Conservation (phyloP, 2,888 invertebrate species). For the Scaptomyza cyrtandrae region DNA sequence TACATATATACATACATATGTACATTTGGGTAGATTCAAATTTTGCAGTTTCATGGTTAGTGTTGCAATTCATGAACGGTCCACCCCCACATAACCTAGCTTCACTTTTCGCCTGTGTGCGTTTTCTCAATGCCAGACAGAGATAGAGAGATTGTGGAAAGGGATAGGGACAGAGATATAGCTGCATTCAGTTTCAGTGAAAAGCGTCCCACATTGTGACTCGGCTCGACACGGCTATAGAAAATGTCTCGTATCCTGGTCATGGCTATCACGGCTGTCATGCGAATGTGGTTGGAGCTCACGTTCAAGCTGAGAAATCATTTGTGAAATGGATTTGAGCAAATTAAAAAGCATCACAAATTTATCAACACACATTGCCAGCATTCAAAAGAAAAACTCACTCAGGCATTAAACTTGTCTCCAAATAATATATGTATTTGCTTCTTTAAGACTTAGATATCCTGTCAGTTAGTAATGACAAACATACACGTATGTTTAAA, state of each 20-base stretch:
- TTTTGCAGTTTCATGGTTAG: slow-evolving; percentile 66
- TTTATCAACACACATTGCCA: slow-evolving; percentile 15
- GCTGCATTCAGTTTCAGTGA: slow-evolving; percentile 60
- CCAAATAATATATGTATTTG: neutral
- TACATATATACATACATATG: neutral
- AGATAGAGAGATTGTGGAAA: neutral
- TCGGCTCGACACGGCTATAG: slow-evolving; percentile 42
- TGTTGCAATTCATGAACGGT: slow-evolving; percentile 71
- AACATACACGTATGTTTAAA: neutral
- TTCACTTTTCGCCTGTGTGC: slow-evolving; percentile 22
- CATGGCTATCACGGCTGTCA: slow-evolving; percentile 47
- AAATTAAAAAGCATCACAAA: slow-evolving; percentile 14
- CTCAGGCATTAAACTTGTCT: neutral
- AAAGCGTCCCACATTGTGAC: slow-evolving; percentile 58
- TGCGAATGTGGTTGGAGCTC: slow-evolving; percentile 50
- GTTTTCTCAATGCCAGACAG: neutral
- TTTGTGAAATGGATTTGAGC: slow-evolving; percentile 20
- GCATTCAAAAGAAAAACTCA: slow-evolving; percentile 3
- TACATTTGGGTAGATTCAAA: slow-evolving; percentile 54
- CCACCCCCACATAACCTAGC: slow-evolving; percentile 8
- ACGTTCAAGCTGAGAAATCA: slow-evolving; percentile 23
- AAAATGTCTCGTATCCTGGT: slow-evolving; percentile 35
- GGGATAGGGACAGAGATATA: neutral
- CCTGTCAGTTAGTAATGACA: neutral
- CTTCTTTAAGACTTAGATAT: neutral